Evolutionary conservation across 2,113 vertebrate species (phyloP).

Genomic region (Corythornis cristatus): DNA sequence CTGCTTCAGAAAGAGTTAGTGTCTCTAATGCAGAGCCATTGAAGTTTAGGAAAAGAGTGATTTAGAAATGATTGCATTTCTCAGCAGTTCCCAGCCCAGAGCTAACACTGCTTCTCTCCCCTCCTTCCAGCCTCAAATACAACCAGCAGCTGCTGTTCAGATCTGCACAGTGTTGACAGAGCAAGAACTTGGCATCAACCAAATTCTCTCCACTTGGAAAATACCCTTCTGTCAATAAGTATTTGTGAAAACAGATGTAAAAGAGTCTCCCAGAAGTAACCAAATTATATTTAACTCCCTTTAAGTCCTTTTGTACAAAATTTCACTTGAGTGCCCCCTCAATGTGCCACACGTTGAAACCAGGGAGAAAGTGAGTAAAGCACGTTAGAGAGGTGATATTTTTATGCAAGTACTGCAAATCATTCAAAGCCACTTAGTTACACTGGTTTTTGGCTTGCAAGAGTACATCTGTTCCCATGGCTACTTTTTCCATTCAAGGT

Average conservation of each 20-base stretch:
- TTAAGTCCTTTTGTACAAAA: background rate
- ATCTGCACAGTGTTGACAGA: background rate
- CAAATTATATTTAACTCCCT: background rate
- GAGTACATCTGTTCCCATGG: constrained; percentile 17
- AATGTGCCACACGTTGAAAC: background rate
- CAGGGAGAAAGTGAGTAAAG: background rate
- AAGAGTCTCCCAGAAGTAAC: background rate
- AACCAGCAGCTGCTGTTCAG: background rate
- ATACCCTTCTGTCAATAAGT: background rate
- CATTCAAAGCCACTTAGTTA: background rate
- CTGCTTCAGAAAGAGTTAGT: background rate
- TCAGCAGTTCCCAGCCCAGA: background rate
- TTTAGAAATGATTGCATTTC: background rate
- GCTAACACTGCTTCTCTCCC: background rate
- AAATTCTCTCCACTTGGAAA: background rate
- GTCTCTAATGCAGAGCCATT: background rate
- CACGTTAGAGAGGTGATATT: background rate
- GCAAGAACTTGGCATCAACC: background rate
- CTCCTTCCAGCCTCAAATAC: background rate
- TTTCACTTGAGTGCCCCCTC: background rate
- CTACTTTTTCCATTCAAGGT: background rate
- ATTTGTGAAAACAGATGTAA: background rate
- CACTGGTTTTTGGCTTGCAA: background rate
- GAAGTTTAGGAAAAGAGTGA: background rate
- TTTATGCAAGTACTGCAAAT: background rate